Conservation (phyloP, 2,113 vertebrate genomes). For the Thunnus maccoyii region DNA sequence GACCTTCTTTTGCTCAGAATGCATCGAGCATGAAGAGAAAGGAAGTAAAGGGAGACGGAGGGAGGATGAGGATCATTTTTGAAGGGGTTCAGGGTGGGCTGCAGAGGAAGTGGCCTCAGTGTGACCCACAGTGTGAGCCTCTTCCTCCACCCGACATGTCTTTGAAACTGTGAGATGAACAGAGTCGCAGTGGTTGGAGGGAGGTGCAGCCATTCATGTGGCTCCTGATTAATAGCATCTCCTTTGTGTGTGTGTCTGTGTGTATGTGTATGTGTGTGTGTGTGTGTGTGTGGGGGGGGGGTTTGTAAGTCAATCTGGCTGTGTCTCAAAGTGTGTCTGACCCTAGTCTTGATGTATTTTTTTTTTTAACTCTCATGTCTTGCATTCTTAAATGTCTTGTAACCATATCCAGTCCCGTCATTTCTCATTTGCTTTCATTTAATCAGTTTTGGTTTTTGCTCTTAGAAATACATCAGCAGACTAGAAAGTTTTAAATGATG, state of each 20-base stretch:
- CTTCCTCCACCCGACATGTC: constrained; percentile 59
- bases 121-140: constrained; percentile 64
- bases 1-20: constrained; percentile 32
- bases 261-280: constrained; percentile 20
- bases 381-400: background rate
- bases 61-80: constrained; percentile 43
- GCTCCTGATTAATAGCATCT: constrained; percentile 67
- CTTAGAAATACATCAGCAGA: background rate
- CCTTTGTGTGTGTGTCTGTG: constrained; percentile 40
- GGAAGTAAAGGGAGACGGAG: constrained; percentile 54
- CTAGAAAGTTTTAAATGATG: background rate
- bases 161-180: constrained; percentile 75
- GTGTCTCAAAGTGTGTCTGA: constrained; percentile 38
- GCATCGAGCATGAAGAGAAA: constrained; percentile 43
- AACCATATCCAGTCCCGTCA: background rate
- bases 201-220: constrained; percentile 68
- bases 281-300: constrained; percentile 10
- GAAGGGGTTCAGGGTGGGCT: constrained; percentile 56
- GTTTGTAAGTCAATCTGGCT: constrained; percentile 56
- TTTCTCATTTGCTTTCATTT: background rate
- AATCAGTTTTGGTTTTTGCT: background rate
- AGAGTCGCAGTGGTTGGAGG: constrained; percentile 49
- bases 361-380: background rate
- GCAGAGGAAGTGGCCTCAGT: constrained; percentile 77
- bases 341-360: constrained; percentile 17